phyloP scores from a whole-genome alignment of 2,113 vertebrate species.

The Hystrix cristata region DNA sequence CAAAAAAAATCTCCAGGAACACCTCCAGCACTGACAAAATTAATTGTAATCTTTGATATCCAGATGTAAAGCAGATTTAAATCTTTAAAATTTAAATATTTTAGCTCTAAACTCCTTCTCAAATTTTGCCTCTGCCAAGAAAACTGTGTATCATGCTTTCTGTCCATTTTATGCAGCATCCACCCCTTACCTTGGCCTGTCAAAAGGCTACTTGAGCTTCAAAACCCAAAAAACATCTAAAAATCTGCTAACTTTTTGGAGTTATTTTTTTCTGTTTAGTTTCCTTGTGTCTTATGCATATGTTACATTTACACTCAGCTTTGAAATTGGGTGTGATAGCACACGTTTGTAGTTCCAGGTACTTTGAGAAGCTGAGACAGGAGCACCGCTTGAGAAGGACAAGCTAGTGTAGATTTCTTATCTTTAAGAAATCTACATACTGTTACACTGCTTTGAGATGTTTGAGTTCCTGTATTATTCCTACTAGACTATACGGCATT shows the following conservation, averaged over 20 bases:
- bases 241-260: constrained; percentile 26
- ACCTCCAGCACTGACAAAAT: not conserved
- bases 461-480: not conserved
- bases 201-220: not conserved
- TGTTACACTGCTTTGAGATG: not conserved
- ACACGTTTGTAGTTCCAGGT: not conserved
- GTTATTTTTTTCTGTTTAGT: constrained; percentile 2
- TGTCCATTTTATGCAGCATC: not conserved
- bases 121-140: not conserved
- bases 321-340: not conserved
- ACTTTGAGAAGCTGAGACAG: not conserved
- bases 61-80: not conserved
- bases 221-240: not conserved
- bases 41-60: not conserved
- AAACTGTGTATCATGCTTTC: not conserved
- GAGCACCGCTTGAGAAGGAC: not conserved
- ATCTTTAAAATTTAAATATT: too few species aligned
- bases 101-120: not conserved
- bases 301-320: not conserved
- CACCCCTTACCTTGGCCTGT: not conserved
- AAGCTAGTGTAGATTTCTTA: not conserved
- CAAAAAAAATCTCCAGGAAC: not conserved
- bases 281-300: not conserved
- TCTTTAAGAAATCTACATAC: not conserved
- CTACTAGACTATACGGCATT: not conserved